These are phyloP conservation scores for Eupithecia dodoneata DNA, from an alignment of 2,888 invertebrate genomes.

Conservation along the genomic window DNA sequence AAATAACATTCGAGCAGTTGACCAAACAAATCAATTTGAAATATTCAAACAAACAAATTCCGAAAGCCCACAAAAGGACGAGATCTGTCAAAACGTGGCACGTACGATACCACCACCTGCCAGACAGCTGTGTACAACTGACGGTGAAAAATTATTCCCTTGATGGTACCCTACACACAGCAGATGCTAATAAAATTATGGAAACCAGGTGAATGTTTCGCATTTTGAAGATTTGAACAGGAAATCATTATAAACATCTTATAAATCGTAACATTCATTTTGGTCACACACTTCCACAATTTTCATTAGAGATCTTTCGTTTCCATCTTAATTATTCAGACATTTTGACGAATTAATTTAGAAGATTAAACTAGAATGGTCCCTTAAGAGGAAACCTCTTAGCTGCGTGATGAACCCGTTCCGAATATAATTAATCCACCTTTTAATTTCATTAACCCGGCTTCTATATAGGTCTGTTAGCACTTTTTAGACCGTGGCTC, in stretches of 20 bases:
- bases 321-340: constrained; percentile 58
- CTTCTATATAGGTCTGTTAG: constrained; percentile 22
- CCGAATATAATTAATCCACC: constrained; percentile 69
- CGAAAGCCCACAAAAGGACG: constrained; percentile 46
- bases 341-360: constrained; percentile 66
- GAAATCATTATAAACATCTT: not conserved
- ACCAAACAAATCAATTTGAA: constrained; percentile 18
- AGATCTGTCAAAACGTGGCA: constrained; percentile 67
- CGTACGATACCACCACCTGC: constrained; percentile 71
- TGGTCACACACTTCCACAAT: not conserved
- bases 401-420: constrained; percentile 58
- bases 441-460: constrained; percentile 56
- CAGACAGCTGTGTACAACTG: constrained; percentile 74
- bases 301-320: constrained; percentile 40
- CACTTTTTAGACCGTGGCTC: not conserved
- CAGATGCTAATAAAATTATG: constrained; percentile 65
- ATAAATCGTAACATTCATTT: not conserved
- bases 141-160: constrained; percentile 70
- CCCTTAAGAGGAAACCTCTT: constrained; percentile 55
- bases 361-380: constrained; percentile 62
- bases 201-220: constrained; percentile 32
- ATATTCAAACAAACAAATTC: constrained; percentile 32
- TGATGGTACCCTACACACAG: constrained; percentile 57
- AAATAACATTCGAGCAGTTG: not conserved
- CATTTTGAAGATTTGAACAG: constrained; percentile 11